These are phyloP conservation scores for Catajapyx aquilonaris DNA, from an alignment of 1,140 invertebrate species.

Conservation along the genomic window DNA sequence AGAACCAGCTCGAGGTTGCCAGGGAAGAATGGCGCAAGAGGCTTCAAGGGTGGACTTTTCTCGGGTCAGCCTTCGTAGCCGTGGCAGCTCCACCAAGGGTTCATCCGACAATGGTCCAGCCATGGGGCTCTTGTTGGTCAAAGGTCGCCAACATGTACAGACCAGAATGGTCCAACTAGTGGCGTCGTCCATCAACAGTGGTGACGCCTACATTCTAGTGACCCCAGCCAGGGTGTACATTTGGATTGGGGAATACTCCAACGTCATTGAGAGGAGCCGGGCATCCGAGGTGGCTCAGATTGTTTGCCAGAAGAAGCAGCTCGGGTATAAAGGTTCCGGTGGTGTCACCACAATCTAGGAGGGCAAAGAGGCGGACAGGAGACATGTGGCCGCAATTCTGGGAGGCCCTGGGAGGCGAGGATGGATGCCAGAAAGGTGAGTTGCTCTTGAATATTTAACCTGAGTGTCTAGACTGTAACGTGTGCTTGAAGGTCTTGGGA, in stretches of 20 bases:
- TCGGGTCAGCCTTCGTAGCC: slow-evolving; percentile 43
- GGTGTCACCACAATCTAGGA: slow-evolving; percentile 43
- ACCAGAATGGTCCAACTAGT: slow-evolving; percentile 60
- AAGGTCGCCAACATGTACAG: slow-evolving; percentile 64
- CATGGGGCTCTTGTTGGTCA: slow-evolving; percentile 62
- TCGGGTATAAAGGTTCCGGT: slow-evolving; percentile 45
- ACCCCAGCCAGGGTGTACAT: slow-evolving; percentile 54
- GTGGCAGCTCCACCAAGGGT: slow-evolving; percentile 17
- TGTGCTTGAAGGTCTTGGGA: no score
- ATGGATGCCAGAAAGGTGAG: no score
- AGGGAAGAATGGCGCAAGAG: slow-evolving; percentile 55
- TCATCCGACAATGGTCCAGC: slow-evolving; percentile 32
- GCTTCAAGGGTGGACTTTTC: slow-evolving; percentile 71
- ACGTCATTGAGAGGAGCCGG: slow-evolving; percentile 73
- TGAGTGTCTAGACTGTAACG: no score
- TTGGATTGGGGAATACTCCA: slow-evolving; percentile 65
- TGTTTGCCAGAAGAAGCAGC: slow-evolving; percentile 59
- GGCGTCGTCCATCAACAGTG: slow-evolving; percentile 55
- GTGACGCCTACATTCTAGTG: slow-evolving; percentile 70
- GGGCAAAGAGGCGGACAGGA: no score
- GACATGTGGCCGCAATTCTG: no score
- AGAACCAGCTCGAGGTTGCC: slow-evolving; percentile 44
- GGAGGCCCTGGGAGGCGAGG: no score
- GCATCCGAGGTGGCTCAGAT: slow-evolving; percentile 51
- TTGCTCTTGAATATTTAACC: no score